Conservation (phyloP, 2,797 vertebrate species). For the Capromys pilorides region DNA sequence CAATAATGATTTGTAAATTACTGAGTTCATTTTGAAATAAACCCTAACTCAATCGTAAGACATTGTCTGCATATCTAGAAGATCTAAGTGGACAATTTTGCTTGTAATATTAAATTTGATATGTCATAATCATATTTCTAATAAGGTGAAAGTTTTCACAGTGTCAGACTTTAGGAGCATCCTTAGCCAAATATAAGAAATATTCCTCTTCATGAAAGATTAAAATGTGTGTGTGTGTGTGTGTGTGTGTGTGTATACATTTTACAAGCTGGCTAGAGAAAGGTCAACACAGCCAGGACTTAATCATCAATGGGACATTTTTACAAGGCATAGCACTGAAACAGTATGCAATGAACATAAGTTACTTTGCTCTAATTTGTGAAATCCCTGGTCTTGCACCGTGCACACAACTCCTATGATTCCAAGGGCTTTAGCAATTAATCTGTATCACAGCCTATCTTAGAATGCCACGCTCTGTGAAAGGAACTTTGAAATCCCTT, state of each 20-base stretch:
- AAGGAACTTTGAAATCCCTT: neutral
- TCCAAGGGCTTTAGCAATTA: neutral
- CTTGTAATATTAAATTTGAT: conserved; percentile 1
- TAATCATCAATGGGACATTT: neutral
- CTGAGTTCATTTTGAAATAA: neutral
- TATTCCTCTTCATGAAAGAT: neutral
- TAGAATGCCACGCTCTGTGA: neutral
- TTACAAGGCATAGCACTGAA: neutral
- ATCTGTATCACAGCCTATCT: neutral
- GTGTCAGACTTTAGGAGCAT: neutral
- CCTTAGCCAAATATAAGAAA: neutral
- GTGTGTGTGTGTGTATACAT: neutral
- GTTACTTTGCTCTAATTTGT: neutral
- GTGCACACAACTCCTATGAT: neutral
- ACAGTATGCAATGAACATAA: neutral
- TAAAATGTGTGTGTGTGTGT: neutral
- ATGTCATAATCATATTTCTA: neutral
- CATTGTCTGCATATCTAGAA: neutral
- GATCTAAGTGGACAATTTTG: neutral
- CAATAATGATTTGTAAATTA: conserved; percentile 44
- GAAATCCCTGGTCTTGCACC: neutral
- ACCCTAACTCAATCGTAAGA: neutral
- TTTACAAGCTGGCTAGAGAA: neutral
- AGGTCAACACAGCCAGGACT: conserved; percentile 5
- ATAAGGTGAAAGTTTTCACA: neutral